Conservation (phyloP, 2,797 vertebrate species). For the Hipposideros larvatus region DNA sequence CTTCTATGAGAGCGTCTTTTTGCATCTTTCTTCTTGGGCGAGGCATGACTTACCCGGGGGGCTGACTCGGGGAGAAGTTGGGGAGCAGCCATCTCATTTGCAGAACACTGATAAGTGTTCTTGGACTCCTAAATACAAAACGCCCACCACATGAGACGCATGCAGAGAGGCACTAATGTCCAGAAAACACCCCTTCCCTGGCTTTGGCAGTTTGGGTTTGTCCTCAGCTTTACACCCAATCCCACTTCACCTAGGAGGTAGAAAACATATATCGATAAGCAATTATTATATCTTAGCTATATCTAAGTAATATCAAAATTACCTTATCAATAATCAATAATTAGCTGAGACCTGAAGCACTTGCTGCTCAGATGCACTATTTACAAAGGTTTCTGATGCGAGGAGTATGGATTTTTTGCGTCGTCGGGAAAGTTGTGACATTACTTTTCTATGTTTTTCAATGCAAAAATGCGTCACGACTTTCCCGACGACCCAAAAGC, state of each 20-base stretch:
- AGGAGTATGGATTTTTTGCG: neutral
- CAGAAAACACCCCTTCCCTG: neutral
- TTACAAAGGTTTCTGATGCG: neutral
- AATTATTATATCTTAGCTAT: too few species aligned
- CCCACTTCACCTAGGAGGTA: neutral
- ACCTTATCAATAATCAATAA: neutral
- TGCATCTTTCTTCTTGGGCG: neutral
- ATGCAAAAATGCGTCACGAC: too few species aligned
- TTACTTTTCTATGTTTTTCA: too few species aligned
- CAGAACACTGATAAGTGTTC: neutral
- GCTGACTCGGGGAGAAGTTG: neutral
- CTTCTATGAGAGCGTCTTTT: neutral
- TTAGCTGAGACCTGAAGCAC: neutral
- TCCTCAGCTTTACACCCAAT: neutral
- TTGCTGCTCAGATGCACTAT: neutral
- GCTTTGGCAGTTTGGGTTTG: neutral
- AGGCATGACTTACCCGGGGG: neutral
- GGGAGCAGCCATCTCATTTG: neutral
- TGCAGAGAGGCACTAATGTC: neutral
- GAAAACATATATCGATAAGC: neutral
- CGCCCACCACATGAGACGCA: neutral
- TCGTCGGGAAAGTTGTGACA: too few species aligned
- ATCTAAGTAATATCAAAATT: neutral
- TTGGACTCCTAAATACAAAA: conserved; percentile 36
- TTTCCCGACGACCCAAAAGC: too few species aligned